Evolutionary conservation across 2,113 vertebrate species (phyloP), one percentile per base, ranked within the genome.

Genomic region (Dermatemys mawii): DNA sequence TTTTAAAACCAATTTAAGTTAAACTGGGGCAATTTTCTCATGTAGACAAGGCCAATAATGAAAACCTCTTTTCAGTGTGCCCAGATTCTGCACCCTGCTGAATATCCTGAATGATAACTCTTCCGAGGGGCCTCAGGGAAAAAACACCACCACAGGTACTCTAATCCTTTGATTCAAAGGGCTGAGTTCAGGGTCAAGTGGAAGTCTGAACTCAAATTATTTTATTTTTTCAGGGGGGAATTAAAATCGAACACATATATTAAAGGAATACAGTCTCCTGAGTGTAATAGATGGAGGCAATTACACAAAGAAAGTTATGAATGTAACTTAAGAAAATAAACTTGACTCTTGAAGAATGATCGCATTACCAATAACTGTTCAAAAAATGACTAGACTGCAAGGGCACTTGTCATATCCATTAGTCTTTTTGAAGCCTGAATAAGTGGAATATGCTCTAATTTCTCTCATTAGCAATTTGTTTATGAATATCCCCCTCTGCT

Each of bases 401-500:
- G 44, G 7, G 13, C 63, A 32, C 46, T 84, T 29, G 44, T 24
- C 17, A 46, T 1, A 5, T 5, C 53, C 49, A 19, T 35, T 78
- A 0, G 3, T 38, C 32, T 90, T 78, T 84, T 76, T 51, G 53
- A 19, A 24, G 1, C 38, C 79, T n/a, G 24, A 84, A 22, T n/a
- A 55, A 95, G 50, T 38, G 78, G 17, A 91, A 84, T 85, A 90
- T 78, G 27, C 53, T 83, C 63, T 26, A 48, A 91, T 95, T 97
- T 91, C 94, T 94, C 78, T 90, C 54, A 11, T 87, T 89, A 82
- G 41, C n/a, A 78, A 8, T n/a, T 49, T 89, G 82, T 81, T 0
- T 19, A 86, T 73, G 26, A 8, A 41, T 80, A 90, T 84, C 48
- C 79, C 4, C 32, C n/a, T 81, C 90, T 83, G 35, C 53, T 81